Base-by-base conservation (phyloP, 2,797 vertebrate species). In the Oryzias sinensis region DNA sequence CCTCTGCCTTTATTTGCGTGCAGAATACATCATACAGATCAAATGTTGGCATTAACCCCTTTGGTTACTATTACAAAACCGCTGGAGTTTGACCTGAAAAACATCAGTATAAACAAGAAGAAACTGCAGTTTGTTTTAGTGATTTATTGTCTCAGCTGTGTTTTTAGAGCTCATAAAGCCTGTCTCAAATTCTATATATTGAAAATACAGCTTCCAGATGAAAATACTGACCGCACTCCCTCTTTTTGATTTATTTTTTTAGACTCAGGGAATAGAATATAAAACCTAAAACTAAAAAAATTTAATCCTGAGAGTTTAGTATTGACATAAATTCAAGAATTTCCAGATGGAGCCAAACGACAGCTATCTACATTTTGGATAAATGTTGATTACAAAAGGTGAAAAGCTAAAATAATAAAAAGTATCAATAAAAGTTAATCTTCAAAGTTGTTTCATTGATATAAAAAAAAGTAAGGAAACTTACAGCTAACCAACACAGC, bases 1-100 rank as follows among this genome's bases (percentile, higher is more conserved):
- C n/a, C 14, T 58, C 46, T 25, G 5, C 42, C 59, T 52, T 76
- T 16, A 43, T 68, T 65, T 57, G 43, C 13, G 58, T 53, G 17
- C 22, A 22, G 20, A 22, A 22, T 22, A 22, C 3, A 3, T 22
- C 20, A 44, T 8, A 20, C 4, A 16, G 22, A 44, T 43, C 29
- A 56, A 22, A 29, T 37, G 27, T 49, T 59, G 49, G 46, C 56
- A 61, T 45, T 24, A 43, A 49, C 22, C 5, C 8, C 4, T 41
- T 63, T 62, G 27, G 49, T 48, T 53, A 43, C 16, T 5, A 29
- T 20, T 5, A 37, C 14, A 61, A 61, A 33, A 42, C 27, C 54
- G 7, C 25, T 53, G 24, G 22, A 48, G 47, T 70, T 65, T 16
- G 13, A 29, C 33, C 22, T 37, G 7, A 55, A 44, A 13, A 44